These are phyloP conservation scores for Agrotis puta DNA, from an alignment of 2,888 invertebrate genomes.

Conservation along the genomic window DNA sequence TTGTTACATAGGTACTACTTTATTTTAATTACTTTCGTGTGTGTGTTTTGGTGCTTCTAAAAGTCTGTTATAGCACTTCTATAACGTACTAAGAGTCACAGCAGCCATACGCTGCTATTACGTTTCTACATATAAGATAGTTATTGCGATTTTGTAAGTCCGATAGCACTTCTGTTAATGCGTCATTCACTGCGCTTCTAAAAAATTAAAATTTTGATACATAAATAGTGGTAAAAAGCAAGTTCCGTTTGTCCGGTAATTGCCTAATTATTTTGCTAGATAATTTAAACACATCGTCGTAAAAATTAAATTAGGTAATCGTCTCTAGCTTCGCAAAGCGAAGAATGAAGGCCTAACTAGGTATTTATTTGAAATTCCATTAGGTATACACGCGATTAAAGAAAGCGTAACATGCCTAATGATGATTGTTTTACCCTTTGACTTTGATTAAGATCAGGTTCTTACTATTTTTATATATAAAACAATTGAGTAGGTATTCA, in stretches of 20 bases:
- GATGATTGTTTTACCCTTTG: background rate
- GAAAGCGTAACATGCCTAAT: background rate
- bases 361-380: constrained; percentile 13
- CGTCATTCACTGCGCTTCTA: background rate
- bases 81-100: too few relatives aligned
- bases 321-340: background rate
- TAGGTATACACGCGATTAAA: constrained; percentile 14
- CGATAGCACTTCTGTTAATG: background rate
- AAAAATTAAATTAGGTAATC: constrained; percentile 15
- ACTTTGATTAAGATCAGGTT: background rate
- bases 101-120: background rate
- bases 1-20: too few relatives aligned
- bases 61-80: background rate
- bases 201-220: too few relatives aligned
- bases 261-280: background rate
- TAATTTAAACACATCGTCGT: background rate
- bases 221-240: background rate
- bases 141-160: background rate
- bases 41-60: background rate
- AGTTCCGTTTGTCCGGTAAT: background rate
- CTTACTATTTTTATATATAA: background rate
- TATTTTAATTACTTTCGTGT: background rate
- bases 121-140: background rate
- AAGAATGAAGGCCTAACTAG: constrained; percentile 23
- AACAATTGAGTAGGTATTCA: background rate